Base-by-base conservation (phyloP, 2,888 invertebrate species). In the Drosophila heteroneura region DNA sequence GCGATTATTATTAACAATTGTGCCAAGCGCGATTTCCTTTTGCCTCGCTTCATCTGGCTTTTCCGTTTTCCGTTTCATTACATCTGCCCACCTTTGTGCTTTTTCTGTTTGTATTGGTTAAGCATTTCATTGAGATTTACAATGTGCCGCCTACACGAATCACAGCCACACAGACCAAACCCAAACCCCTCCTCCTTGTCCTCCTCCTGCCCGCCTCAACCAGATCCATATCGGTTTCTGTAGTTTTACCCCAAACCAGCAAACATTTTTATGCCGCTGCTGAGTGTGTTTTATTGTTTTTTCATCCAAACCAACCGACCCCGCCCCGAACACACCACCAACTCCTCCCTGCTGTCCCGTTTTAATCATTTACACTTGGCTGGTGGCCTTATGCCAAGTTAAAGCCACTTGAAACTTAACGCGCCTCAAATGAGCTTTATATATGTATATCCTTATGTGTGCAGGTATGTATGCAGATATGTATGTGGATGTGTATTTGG, bases 291-390 rank as follows among this genome's bases (percentile, higher is more conserved):
- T 86, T 86, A 81, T 83, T 78, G 74, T 69, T 78, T 69, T 67
- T 39, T 12, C 12, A 47, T 16, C 28, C 16, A 16, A 26, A 9
- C 47, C 47, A 22, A 22, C 22, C 22, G 7, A 16, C 1, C 4
- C 22, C 22, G 22, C 2, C 3, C 47, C 22, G 7, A 7, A 22
- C 14, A 33, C 70, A n/a, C 35, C 16, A 5, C 10, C 41, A 10
- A 10, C 47, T 47, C 47, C 47, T 16, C 9, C 7, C 47, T 4
- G 4, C 9, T 47, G 47, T 22, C 22, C 47, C 28, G 26, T 60
- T 78, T 83, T 85, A 84, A 88, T 88, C 85, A 83, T 76, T 84
- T 67, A 85, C 86, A 88, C 83, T 80, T 80, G 81, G 73, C 78
- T 78, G 70, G 52, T 62, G 54, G 58, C 64, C 58, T 74, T 58